These are phyloP conservation scores for Orthosia cruda DNA, from an alignment of 2,888 invertebrate species.

Conservation along the genomic window DNA sequence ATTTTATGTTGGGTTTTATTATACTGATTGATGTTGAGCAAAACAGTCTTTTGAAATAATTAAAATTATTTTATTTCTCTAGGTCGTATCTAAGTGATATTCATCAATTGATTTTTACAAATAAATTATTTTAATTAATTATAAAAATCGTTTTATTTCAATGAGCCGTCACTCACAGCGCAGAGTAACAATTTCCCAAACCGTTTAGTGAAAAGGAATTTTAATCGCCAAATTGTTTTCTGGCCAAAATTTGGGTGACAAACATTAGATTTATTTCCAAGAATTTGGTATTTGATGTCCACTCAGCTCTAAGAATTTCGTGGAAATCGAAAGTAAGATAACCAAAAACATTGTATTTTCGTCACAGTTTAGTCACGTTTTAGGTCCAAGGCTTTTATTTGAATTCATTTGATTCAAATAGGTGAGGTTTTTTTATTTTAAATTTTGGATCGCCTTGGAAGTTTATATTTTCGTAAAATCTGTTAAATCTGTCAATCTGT, in stretches of 20 bases:
- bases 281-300: conserved; percentile 1
- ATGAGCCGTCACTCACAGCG: conserved; percentile 20
- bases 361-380: neutral
- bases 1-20: neutral
- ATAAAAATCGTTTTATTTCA: conserved; percentile 7
- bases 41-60: neutral
- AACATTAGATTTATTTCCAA: conserved; percentile 3
- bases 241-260: neutral
- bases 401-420: neutral
- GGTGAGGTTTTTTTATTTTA: neutral
- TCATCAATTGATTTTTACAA: neutral
- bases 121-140: neutral
- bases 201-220: neutral
- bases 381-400: neutral
- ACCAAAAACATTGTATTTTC: neutral
- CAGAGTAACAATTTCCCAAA: conserved; percentile 3
- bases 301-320: neutral
- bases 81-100: neutral
- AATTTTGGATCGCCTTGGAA: too few species aligned
- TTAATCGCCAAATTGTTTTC: conserved; percentile 1
- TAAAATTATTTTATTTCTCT: neutral
- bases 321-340: neutral
- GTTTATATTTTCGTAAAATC: too few species aligned
- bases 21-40: neutral
- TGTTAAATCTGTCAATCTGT: too few species aligned